Conservation (phyloP, 2,888 invertebrate species). For the Agriotes lineatus region DNA sequence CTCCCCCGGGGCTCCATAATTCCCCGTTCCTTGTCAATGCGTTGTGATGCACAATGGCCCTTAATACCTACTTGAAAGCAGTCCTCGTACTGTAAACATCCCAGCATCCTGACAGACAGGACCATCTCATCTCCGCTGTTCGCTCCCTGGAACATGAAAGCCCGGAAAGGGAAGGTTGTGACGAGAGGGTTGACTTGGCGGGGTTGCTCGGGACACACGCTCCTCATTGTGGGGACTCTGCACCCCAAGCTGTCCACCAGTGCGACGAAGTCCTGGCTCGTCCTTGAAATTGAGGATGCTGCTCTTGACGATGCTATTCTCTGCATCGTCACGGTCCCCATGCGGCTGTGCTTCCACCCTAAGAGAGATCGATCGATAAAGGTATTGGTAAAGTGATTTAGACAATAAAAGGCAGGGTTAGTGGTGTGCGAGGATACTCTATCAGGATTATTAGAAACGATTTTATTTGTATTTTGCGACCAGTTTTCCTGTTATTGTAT, state of each 20-base stretch:
- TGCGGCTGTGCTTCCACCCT: conserved; percentile 70
- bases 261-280: conserved; percentile 59
- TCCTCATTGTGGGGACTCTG: conserved; percentile 65
- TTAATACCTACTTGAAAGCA: conserved; percentile 64
- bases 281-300: conserved; percentile 52
- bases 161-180: conserved; percentile 66
- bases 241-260: conserved; percentile 67
- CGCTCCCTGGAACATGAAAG: conserved; percentile 73
- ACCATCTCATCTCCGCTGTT: conserved; percentile 71
- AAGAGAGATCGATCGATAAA: not conserved
- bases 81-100: conserved; percentile 69
- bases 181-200: conserved; percentile 63
- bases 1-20: not conserved
- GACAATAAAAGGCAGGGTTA: not conserved
- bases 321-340: conserved; percentile 68
- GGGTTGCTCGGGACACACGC: conserved; percentile 66
- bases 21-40: not conserved
- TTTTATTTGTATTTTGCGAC: no score
- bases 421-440: no score
- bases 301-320: conserved; percentile 52
- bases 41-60: not conserved
- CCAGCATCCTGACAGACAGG: conserved; percentile 69
- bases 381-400: not conserved
- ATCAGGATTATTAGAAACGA: no score
- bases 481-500: no score